Evolutionary conservation across 2,113 vertebrate genomes (phyloP), one percentile per base, ranked within the genome.

Genomic region (Naja naja): DNA sequence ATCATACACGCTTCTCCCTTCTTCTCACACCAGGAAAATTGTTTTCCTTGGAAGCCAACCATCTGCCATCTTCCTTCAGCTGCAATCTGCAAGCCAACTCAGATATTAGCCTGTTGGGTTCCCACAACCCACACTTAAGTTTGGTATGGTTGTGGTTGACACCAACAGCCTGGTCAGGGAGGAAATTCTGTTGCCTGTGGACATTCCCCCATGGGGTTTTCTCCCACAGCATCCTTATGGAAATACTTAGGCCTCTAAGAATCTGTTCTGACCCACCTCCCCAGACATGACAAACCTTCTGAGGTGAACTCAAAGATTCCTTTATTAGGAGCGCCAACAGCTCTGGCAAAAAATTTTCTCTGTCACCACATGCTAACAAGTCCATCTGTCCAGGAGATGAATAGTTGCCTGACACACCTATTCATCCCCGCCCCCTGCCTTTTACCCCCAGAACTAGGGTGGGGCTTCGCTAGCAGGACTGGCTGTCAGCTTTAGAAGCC

Each of bases 221-320:
- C n/a, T 3, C 93, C 90, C 90, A n/a, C 54, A 93, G 11, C 90
- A 56, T 88, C 93, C 45, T 95, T 95, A 96, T 92, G 95, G 94
- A 95, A 96, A 93, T 94, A 87, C 89, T 93, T 94, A 54, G 43
- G 4, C 45, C 27, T 3, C 39, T 12, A 94, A 94, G 93, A 45
- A 45, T 45, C 45, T 45, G 45, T 45, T 45, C 45, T 45, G 45
- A 45, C 45, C 45, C 45, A 45, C 3, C 45, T 45, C 45, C 45
- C 45, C 3, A 45, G 5, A 45, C 45, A 45, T 4, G 5, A 45
- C 3, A 45, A 45, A 45, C 45, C 45, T 5, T 45, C 45, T 45
- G 45, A 45, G 5, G 45, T 45, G 3, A 45, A 45, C 43, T 43
- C 45, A 45, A 45, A 45, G 45, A 45, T 45, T 45, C 45, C 45